phyloP scores from a whole-genome alignment of 2,797 vertebrate species.

The Labeo calbasu region DNA sequence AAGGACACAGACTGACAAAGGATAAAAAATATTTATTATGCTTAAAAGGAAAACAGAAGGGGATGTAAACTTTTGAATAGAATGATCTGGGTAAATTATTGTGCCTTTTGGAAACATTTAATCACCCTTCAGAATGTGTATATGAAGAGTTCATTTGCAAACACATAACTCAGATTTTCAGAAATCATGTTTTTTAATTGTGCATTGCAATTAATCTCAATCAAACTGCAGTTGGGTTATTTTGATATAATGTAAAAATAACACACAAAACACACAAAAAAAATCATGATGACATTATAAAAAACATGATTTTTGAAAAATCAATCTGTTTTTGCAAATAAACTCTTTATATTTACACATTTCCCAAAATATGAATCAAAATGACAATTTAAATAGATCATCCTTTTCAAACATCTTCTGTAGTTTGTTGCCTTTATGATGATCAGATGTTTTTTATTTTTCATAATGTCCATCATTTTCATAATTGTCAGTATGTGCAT shows the following conservation, averaged over 20 bases:
- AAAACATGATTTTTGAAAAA: too few relatives aligned
- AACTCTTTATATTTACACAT: not conserved
- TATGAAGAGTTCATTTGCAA: not conserved
- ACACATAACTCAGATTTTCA: too few relatives aligned
- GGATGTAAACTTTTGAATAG: not conserved
- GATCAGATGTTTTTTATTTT: not conserved
- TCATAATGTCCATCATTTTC: not conserved
- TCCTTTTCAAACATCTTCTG: not conserved
- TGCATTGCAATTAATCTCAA: too few relatives aligned
- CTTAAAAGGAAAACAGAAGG: not conserved
- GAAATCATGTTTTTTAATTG: too few relatives aligned
- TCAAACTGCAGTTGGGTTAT: too few relatives aligned
- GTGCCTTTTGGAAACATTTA: not conserved
- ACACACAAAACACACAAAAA: too few relatives aligned
- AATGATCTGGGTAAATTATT: not conserved
- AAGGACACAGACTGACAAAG: not conserved
- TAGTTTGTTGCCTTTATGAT: not conserved
- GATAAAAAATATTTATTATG: not conserved
- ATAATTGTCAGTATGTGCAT: not conserved
- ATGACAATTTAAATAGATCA: not conserved
- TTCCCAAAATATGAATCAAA: not conserved
- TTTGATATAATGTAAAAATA: too few relatives aligned
- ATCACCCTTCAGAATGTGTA: not conserved
- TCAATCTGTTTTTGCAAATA: too few relatives aligned
- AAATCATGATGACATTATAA: too few relatives aligned